Base-by-base conservation (phyloP, 2,797 vertebrate genomes). In the Clarias fuscus region DNA sequence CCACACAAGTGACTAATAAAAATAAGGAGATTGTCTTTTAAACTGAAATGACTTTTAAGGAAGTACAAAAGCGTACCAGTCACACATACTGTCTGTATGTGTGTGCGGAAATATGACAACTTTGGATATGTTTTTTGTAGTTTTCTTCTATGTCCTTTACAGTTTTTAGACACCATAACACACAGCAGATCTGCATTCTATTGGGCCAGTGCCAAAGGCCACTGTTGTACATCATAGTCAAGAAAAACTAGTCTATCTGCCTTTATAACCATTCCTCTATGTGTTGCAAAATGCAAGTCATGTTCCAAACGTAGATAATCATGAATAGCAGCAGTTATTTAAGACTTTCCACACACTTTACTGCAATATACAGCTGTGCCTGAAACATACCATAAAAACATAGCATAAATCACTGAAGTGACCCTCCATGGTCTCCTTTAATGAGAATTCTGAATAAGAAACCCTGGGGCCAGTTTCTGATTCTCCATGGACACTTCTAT, bases 381-480 rank as follows among this genome's bases (percentile, higher is more conserved):
- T 1, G 8, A 82, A 84, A 73, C 7, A 48, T 68, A 30, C 80
- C 61, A 70, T 43, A 43, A 43, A 43, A 43, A 43, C 40, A 27
- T 76, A 20, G 53, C 62, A 82, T 37, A 80, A 67, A 75, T 43
- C 72, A 62, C 76, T 77, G 13, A 67, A 84, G 43, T 87, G 82
- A 43, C 89, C 72, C 82, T 67, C 48, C 1, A 4, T 11, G 18
- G 53, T 86, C 72, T 65, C 68, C 72, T 89, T 82, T 82, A 83
- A 72, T 81, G 64, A 81, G 58, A 86, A 62, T 13, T 56, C 59
- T 82, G 72, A 84, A 65, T 76, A 82, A 62, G 76, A 71, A 85
- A 78, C 58, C 83, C 70, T 86, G 48, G 84, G 84, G 90, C 90
- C 88, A 75, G 83, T 59, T 87, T 89, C 77, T 84, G 71, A 11